Conservation (phyloP, 2,797 vertebrate species). For the Rhodeus uyekii region DNA sequence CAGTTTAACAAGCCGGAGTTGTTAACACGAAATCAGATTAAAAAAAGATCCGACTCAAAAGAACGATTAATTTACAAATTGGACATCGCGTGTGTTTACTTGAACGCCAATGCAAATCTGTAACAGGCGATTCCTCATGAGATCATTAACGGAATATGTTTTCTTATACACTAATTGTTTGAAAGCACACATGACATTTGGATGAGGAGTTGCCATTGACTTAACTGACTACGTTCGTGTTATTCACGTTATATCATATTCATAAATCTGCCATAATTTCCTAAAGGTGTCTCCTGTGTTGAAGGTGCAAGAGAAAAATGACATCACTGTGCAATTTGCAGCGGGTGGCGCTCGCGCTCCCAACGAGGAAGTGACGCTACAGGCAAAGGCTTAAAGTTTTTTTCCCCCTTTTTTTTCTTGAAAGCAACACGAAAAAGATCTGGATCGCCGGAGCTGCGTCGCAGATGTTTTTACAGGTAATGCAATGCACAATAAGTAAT, state of each 20-base stretch:
- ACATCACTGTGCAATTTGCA: conserved; percentile 28
- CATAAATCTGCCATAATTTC: neutral
- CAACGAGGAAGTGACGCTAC: conserved; percentile 84
- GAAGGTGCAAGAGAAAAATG: conserved; percentile 2
- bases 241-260: too few relatives aligned
- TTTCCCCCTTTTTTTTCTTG: conserved; percentile 47
- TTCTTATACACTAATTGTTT: neutral
- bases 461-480: conserved; percentile 39
- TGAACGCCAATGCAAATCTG: neutral
- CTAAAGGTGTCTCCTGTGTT: conserved; percentile 5
- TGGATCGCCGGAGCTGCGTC: conserved; percentile 4
- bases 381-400: conserved; percentile 77
- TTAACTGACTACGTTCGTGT: too few relatives aligned
- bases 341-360: conserved; percentile 51
- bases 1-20: neutral
- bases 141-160: neutral
- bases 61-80: neutral
- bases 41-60: neutral
- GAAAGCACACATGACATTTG: neutral
- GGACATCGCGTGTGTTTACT: neutral
- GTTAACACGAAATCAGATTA: neutral
- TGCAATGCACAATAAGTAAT: conserved; percentile 12
- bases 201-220: neutral
- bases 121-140: neutral
- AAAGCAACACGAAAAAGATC: conserved; percentile 37